Evolutionary conservation across 2,113 vertebrate genomes (phyloP).

Genomic region (Phodopus roborovskii): DNA sequence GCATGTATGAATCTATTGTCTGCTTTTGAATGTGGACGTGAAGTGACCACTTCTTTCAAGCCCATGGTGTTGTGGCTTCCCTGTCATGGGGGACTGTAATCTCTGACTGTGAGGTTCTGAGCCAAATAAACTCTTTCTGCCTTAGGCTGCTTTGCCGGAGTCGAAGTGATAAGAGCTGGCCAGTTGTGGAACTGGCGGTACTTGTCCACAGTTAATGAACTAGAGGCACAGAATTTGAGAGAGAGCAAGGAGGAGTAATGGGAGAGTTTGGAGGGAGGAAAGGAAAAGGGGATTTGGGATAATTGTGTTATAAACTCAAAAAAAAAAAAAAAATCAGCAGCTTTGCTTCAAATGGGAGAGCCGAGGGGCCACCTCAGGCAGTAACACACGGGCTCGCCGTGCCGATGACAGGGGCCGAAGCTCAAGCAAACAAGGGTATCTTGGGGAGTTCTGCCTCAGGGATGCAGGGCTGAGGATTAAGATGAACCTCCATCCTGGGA

Average conservation of each 20-base stretch:
- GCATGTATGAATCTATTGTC: background rate
- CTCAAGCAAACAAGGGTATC: background rate
- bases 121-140: background rate
- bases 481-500: fast-evolving
- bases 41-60: background rate
- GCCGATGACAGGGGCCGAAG: background rate
- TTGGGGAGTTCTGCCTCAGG: background rate
- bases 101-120: background rate
- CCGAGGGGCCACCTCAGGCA: background rate
- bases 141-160: background rate
- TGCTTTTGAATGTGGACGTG: background rate
- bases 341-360: background rate
- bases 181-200: background rate
- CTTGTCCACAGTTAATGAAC: background rate
- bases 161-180: background rate
- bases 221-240: background rate
- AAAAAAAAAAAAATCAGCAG: background rate
- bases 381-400: background rate
- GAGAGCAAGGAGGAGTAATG: background rate
- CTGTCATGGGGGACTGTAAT: background rate
- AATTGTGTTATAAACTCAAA: background rate
- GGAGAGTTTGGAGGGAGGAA: background rate
- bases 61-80: background rate
- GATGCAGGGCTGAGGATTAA: background rate
- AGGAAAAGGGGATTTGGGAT: background rate